Evolutionary conservation across 1,140 invertebrate species (phyloP).

Genomic region (Drosophila watanabei): DNA sequence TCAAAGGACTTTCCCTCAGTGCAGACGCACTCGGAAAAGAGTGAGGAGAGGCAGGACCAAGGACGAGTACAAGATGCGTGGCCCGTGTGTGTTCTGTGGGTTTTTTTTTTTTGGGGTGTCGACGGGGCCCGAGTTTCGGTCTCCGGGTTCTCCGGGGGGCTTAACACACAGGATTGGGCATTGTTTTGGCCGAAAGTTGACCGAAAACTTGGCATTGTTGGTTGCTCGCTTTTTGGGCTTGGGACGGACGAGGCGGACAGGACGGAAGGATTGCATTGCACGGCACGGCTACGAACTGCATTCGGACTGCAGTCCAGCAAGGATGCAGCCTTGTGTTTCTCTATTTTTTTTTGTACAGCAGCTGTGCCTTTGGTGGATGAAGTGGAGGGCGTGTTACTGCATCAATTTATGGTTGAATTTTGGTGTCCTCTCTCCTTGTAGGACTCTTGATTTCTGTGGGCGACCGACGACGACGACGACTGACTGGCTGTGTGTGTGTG

Average conservation of each 20-base stretch:
- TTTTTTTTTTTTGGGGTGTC: conserved; percentile 27
- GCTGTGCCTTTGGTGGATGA: conserved; percentile 7
- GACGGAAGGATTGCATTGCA: conserved; percentile 63
- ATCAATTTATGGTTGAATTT: conserved; percentile 83
- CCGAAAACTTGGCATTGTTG: conserved; percentile 83
- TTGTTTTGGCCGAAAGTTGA: conserved; percentile 83
- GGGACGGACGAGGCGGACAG: conserved; percentile 5
- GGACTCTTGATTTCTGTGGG: conserved; percentile 67
- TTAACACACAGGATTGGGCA: conserved; percentile 59
- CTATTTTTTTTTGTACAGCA: conserved; percentile 17
- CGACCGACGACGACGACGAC: conserved; percentile 5
- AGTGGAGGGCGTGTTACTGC: conserved; percentile 70
- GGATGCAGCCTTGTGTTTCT: conserved; percentile 30
- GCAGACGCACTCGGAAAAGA: conserved; percentile 37
- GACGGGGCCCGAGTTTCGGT: background rate
- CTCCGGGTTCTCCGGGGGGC: conserved; percentile 8
- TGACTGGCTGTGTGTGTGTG: conserved; percentile 24
- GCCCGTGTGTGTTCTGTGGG: conserved; percentile 25
- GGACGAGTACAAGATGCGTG: conserved; percentile 54
- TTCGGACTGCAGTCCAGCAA: conserved; percentile 39
- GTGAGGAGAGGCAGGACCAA: conserved; percentile 29
- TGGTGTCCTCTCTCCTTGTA: conserved; percentile 62
- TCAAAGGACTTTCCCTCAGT: background rate
- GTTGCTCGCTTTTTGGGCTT: conserved; percentile 76
- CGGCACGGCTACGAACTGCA: conserved; percentile 29